These are phyloP conservation scores for Ornithoptera priamus DNA, from an alignment of 2,888 invertebrate species.

Conservation along the genomic window DNA sequence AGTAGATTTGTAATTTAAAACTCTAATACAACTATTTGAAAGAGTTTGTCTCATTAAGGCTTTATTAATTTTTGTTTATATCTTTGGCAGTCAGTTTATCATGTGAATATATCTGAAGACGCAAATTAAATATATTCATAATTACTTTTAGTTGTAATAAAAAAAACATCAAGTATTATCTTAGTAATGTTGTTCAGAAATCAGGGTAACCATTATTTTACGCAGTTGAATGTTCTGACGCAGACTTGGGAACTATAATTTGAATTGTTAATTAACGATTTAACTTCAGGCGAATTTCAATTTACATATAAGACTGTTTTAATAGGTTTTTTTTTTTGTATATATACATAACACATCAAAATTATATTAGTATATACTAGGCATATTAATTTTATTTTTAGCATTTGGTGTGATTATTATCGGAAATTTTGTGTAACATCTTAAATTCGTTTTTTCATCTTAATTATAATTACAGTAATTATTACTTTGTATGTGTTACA, in stretches of 20 bases:
- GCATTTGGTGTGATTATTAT: background rate
- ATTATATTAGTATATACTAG: too few relatives aligned
- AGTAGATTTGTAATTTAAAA: too few relatives aligned
- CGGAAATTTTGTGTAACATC: background rate
- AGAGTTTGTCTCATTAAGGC: too few relatives aligned
- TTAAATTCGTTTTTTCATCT: background rate
- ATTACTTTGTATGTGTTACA: background rate
- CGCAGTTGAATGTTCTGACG: constrained; percentile 2
- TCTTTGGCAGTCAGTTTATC: background rate
- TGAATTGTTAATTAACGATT: constrained; percentile 11
- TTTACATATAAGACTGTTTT: background rate
- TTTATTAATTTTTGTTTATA: background rate
- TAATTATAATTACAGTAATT: background rate
- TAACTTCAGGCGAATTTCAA: background rate
- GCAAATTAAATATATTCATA: background rate
- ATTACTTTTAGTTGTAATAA: background rate
- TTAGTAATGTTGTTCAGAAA: background rate
- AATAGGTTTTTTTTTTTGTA: background rate
- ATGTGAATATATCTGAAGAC: background rate
- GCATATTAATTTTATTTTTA: too few relatives aligned
- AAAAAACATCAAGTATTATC: too few relatives aligned
- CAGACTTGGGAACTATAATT: background rate
- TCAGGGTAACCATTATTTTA: background rate
- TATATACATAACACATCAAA: background rate
- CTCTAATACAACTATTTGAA: too few relatives aligned